Evolutionary conservation across 1,140 invertebrate species (phyloP), one percentile per base, ranked within the genome.

Genomic region (Zaprionus taronus): DNA sequence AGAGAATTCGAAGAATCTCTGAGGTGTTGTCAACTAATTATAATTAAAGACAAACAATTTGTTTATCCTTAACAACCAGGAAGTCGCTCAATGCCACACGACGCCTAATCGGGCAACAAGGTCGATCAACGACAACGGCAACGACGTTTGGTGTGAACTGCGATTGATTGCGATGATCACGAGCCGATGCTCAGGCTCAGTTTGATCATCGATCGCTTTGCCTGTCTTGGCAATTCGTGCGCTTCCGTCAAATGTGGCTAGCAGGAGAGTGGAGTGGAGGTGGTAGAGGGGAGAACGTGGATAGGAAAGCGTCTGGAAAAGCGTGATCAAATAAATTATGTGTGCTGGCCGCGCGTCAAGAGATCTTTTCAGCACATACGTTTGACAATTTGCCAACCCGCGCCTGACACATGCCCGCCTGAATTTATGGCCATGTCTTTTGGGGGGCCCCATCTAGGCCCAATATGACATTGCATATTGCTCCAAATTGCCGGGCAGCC

Each of bases 191-290:
- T 44, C 28, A 44, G 24, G 47, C 47, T 44, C 22, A 57, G 56
- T 24, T 20, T 14, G 47, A 22, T 7, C 57, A 47, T 77, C 20
- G 47, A 51, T 61, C 12, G 73, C 73, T 79, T 81, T 81, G 80
- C 78, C 44, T 77, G n/a, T 71, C 67, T 58, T 20, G 64, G 67
- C 73, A 58, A 80, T 65, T 80, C 83, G 81, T 87, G 83, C 78
- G 83, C 81, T 87, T 87, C 83, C 83, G 84, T 83, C 83, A 86
- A 76, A n/a, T n/a, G n/a, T n/a, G n/a, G n/a, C n/a, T n/a, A n/a
- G n/a, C n/a, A n/a, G n/a, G n/a, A n/a, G 44, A 34, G 34, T 47
- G 31, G 9, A 9, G 2, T 11, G 31, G 0, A 34, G 31, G 66
- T 49, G 47, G 34, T 24, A 9, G 41, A 24, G 34, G 24, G 20